Evolutionary conservation across 2,113 vertebrate genomes (phyloP).

Genomic region (Indri indri): DNA sequence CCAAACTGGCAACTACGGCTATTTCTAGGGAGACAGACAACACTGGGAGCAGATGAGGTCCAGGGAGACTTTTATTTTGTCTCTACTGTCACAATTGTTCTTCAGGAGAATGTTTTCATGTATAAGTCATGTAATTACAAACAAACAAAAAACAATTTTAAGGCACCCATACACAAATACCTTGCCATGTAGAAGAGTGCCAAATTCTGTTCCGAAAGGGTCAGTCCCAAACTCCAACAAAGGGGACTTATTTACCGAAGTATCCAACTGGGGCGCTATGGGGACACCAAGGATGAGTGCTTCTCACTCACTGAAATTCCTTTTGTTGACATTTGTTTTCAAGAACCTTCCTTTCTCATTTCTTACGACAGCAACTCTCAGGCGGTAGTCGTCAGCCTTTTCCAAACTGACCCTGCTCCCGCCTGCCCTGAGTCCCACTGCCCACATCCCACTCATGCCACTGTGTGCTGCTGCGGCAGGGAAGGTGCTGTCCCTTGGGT

Average conservation of each 20-base stretch:
- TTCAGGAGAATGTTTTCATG: neutral
- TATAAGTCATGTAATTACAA: neutral
- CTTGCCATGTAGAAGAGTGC: neutral
- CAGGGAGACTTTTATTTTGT: neutral
- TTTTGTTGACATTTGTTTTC: neutral
- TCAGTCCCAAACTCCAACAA: neutral
- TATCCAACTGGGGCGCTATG: neutral
- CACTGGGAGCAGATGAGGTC: neutral
- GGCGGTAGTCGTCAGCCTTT: neutral
- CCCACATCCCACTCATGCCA: neutral
- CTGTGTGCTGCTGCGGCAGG: neutral
- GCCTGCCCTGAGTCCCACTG: neutral
- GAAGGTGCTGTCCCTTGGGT: neutral
- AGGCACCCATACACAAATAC: neutral
- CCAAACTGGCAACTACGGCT: neutral
- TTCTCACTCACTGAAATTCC: neutral
- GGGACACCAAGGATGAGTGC: rapidly evolving
- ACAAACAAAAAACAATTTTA: neutral
- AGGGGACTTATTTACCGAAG: neutral
- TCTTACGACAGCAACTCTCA: neutral
- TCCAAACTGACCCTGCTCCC: neutral
- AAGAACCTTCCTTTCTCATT: neutral
- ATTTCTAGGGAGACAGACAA: neutral
- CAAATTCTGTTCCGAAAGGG: neutral
- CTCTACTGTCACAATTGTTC: neutral